Evolutionary conservation across 23 tunicate species (phyloP), one percentile per base, ranked within the genome.

Genomic region (Ciona savignyi): DNA sequence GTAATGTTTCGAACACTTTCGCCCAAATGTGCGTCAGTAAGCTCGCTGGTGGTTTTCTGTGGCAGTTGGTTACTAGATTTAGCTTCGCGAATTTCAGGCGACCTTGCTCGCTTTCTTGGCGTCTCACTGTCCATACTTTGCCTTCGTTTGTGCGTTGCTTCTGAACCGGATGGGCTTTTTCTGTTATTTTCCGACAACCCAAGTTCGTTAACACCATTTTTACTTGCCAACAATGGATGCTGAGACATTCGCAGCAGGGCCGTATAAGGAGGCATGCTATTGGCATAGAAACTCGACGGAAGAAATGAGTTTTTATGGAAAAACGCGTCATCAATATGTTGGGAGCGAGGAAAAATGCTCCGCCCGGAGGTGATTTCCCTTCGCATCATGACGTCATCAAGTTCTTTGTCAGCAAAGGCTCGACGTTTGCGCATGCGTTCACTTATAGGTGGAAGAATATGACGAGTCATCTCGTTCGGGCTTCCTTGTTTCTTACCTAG

Each of bases 361-460:
- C 56, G 15, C 15, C 56, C 15, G 56, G 56, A 42, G 15, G 9
- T 42, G 64, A 81, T 27, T 49, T 81, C 87, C 26, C 87, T 60
- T 28, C 66, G 74, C 80, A 82, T 74, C 80, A 75, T 82, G 42
- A 67, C 70, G 25, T 87, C 86, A 27, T 88, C 87, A 25, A 88
- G 51, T 23, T 73, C 75, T 72, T 88, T 80, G 70, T 88, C 96
- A 1, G 96, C 96, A 68, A 88, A 88, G 6, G 96, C 87, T 73
- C 72, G 77, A 42, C 96, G 33, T 71, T 88, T 88, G 60, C 96
- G 71, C 84, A 88, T 88, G 67, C 96, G 74, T 34, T 88, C 96
- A 29, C 79, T 81, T 24, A 88, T 34, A n/a, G 96, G 96, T 20
- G 96, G 79, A 70, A 77, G 68, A 34, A 35, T 56, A 42, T 42